Evolutionary conservation across 2,797 vertebrate genomes (phyloP), one percentile per base, ranked within the genome.

Genomic region (Peromyscus nudipes): DNA sequence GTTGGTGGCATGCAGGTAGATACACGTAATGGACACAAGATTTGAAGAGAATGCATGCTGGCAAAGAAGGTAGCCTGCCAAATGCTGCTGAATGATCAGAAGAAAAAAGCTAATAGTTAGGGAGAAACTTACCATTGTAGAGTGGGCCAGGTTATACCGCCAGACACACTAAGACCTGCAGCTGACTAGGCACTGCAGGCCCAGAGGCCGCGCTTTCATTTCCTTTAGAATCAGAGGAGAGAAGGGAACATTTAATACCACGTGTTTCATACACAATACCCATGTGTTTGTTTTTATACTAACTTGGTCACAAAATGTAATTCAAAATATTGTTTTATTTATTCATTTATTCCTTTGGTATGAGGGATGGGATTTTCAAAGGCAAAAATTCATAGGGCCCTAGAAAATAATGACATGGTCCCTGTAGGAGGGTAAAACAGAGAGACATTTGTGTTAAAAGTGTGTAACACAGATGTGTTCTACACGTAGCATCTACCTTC

Each of bases 311-410:
- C 40, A 79, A 83, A 80, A 73, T 80, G 0, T 31, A 91, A 73
- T 84, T 96, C 73, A 57, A 90, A 94, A 55, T 76, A 94, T 37
- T n/a, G 40, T 52, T 21, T 92, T 31, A 75, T 55, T n/a, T 23
- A 19, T 77, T 62, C 21, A 62, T 90, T 85, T 37, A 52, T 91
- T 14, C 49, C 25, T 29, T 21, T 82, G 79, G 89, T 76, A 43
- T 75, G 46, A 29, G 75, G 19, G 62, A 94, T 85, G n/a, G 25
- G 52, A 16, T 82, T 92, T 94, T 49, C 46, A 69, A 96, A 95
- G 55, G 40, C 31, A 96, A 75, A 81, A 29, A 73, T 82, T 90
- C 29, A 49, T 85, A 81, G 31, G 77, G 13, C 23, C 52, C 14
- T 64, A 64, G 77, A 62, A 86, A 64, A 27, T 86, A 62, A 83